These are phyloP conservation scores for Camelus bactrianus DNA, from an alignment of 2,113 vertebrate species.

Conservation along the genomic window DNA sequence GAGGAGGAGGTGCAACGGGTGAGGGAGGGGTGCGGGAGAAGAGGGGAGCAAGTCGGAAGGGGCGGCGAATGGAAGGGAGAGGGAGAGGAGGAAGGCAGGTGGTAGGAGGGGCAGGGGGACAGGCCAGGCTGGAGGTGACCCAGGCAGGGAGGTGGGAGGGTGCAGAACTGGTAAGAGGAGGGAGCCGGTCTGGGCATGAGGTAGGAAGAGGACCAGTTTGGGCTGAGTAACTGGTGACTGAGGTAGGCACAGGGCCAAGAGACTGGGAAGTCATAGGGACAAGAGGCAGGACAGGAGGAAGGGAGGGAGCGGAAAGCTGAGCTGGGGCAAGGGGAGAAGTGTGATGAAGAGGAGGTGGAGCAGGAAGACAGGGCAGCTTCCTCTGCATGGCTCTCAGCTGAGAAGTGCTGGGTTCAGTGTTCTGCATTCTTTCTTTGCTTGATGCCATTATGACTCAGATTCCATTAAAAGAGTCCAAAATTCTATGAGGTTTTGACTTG, in stretches of 20 bases:
- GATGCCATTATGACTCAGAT: conserved; percentile 44
- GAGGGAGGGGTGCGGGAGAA: background rate
- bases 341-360: background rate
- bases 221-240: background rate
- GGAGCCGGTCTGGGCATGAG: background rate
- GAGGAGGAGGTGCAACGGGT: background rate
- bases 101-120: background rate
- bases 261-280: background rate
- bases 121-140: background rate
- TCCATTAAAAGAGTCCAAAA: background rate
- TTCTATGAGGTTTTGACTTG: background rate
- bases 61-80: background rate
- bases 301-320: background rate
- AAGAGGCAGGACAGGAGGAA: background rate
- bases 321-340: too few relatives aligned
- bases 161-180: background rate
- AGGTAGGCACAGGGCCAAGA: background rate
- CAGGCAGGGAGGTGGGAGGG: background rate
- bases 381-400: background rate
- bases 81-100: background rate
- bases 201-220: background rate
- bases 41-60: conserved; percentile 2
- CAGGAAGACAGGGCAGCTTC: background rate
- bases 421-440: conserved; percentile 21
- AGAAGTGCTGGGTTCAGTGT: background rate